phyloP scores from a whole-genome alignment of 2,797 vertebrate genomes.

The Sebastes variabilis region DNA sequence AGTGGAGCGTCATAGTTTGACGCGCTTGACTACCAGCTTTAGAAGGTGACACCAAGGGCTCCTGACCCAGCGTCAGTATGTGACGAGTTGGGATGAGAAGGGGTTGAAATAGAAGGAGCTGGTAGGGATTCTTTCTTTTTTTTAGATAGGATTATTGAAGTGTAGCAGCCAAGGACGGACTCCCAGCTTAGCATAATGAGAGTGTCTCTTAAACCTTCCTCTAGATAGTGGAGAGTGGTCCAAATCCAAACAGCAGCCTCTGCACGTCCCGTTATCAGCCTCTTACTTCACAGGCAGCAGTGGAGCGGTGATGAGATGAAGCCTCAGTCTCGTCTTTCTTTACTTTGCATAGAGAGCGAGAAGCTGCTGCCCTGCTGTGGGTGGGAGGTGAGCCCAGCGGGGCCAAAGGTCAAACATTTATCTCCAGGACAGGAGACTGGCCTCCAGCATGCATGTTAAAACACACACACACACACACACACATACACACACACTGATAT shows the following conservation, averaged over 20 bases:
- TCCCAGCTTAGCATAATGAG: constrained; percentile 50
- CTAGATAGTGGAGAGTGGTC: constrained; percentile 15
- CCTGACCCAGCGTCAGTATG: no score
- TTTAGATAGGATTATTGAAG: constrained; percentile 41
- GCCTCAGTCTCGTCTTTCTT: constrained; percentile 36
- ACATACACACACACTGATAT: background rate
- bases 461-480: background rate
- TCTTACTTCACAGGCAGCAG: constrained; percentile 26
- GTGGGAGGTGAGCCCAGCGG: constrained; percentile 7
- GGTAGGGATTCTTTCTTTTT: constrained; percentile 1
- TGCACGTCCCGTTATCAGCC: constrained; percentile 36
- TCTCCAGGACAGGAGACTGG: background rate
- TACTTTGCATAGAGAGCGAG: constrained; percentile 28
- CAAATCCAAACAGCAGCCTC: constrained; percentile 44
- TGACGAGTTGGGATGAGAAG: no score
- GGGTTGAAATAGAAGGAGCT: constrained; percentile 11
- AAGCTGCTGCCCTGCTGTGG: constrained; percentile 8
- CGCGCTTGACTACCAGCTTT: no score
- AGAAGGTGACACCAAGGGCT: no score
- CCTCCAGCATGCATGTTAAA: background rate
- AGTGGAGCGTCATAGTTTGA: no score
- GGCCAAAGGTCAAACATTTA: constrained; percentile 28
- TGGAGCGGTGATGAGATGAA: constrained; percentile 35
- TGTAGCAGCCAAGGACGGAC: constrained; percentile 10
- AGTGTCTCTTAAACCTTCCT: constrained; percentile 36